These are phyloP conservation scores for Melanotaenia parkinsoni DNA, from an alignment of 2,797 vertebrate genomes.

Conservation along the genomic window DNA sequence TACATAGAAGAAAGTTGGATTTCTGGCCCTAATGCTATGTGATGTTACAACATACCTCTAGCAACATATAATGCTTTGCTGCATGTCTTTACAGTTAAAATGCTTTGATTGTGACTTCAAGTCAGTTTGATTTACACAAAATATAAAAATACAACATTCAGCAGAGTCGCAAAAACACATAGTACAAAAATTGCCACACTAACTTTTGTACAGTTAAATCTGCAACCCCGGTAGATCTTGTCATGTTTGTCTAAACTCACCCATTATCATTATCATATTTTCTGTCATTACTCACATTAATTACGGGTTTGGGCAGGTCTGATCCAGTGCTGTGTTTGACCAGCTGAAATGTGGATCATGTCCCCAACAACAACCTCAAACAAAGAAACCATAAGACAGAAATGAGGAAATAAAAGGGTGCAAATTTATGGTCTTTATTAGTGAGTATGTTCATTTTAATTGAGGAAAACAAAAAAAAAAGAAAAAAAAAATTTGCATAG, in stretches of 20 bases:
- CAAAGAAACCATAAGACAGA: slow-evolving; percentile 9
- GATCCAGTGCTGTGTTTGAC: slow-evolving; percentile 60
- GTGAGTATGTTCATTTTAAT: neutral
- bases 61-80: neutral
- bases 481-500: neutral
- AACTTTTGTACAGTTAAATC: slow-evolving; percentile 20
- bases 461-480: slow-evolving; percentile 2
- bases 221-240: slow-evolving; percentile 2
- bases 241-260: slow-evolving; percentile 51
- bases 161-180: neutral
- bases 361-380: slow-evolving; percentile 28
- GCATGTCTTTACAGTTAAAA: neutral
- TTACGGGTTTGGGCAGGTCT: slow-evolving; percentile 42
- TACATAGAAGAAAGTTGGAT: neutral
- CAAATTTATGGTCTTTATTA: neutral
- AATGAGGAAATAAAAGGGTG: slow-evolving; percentile 1
- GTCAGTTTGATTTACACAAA: neutral
- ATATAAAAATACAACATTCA: neutral
- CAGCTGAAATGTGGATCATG: slow-evolving; percentile 58
- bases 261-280: slow-evolving; percentile 60
- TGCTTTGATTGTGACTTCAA: neutral
- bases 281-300: slow-evolving; percentile 54
- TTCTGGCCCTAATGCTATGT: neutral
- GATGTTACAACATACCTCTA: neutral
- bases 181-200: slow-evolving; percentile 4